phyloP scores from a whole-genome alignment of 2,888 invertebrate species.

The Agriopis aurantiaria region DNA sequence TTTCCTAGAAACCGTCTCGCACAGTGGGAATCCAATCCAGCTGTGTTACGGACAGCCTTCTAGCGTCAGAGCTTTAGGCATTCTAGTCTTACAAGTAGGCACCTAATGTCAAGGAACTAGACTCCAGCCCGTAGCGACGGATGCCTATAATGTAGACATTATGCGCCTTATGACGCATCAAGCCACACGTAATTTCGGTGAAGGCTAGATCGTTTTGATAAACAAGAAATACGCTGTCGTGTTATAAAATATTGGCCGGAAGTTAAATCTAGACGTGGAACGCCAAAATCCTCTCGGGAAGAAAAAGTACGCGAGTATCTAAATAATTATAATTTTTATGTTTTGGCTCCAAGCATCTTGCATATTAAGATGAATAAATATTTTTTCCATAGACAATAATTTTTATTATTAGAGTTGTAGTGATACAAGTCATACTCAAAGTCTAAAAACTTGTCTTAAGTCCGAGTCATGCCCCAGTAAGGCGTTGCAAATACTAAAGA shows the following conservation, averaged over 20 bases:
- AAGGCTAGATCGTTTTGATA: constrained; percentile 38
- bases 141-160: not conserved
- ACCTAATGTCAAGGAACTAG: constrained; percentile 12
- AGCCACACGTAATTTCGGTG: constrained; percentile 29
- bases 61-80: constrained; percentile 8
- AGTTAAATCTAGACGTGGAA: too few relatives aligned
- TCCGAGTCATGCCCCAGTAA: too few relatives aligned
- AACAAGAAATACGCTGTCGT: constrained; percentile 8
- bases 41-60: constrained; percentile 10
- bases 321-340: too few relatives aligned
- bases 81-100: not conserved
- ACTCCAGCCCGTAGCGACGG: not conserved
- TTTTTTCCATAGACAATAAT: too few relatives aligned
- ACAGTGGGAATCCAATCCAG: constrained; percentile 18
- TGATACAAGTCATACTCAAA: too few relatives aligned
- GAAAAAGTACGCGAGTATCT: too few relatives aligned
- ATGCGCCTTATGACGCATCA: constrained; percentile 18
- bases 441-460: too few relatives aligned
- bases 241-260: constrained; percentile 19
- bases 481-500: too few relatives aligned
- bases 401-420: too few relatives aligned
- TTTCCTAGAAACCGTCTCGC: constrained; percentile 23
- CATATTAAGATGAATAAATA: too few relatives aligned
- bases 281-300: too few relatives aligned
- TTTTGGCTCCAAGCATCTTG: too few relatives aligned